These are phyloP conservation scores for Cataglyphis albicans DNA, from an alignment of 2,888 invertebrate genomes.

Conservation along the genomic window DNA sequence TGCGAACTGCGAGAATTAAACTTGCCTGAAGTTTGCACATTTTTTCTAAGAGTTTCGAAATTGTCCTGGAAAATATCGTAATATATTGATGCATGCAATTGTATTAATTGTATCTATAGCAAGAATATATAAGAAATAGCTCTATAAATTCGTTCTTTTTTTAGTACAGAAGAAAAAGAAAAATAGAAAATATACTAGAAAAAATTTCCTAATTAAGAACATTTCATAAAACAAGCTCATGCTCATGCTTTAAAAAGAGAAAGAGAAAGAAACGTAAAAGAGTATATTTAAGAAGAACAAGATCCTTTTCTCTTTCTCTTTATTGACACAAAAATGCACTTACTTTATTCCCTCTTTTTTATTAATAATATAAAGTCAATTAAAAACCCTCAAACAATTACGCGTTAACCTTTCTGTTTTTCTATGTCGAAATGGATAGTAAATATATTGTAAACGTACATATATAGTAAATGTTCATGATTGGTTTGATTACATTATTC, in stretches of 20 bases:
- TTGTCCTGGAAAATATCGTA: not conserved
- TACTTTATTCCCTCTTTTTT: conserved; percentile 33
- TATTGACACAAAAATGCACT: conserved; percentile 41
- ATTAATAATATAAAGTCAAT: conserved; percentile 11
- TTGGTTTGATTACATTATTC: not conserved
- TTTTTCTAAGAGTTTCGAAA: not conserved
- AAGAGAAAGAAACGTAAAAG: conserved; percentile 7
- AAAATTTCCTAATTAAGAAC: conserved; percentile 50
- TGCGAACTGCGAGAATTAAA: not conserved
- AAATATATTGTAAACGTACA: too few relatives aligned
- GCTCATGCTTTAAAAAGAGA: not conserved
- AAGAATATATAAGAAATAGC: not conserved
- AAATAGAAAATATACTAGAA: conserved; percentile 30
- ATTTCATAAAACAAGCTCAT: conserved; percentile 17
- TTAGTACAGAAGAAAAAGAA: not conserved
- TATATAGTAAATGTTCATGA: not conserved
- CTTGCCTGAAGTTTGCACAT: not conserved
- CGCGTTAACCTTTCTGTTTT: conserved; percentile 19
- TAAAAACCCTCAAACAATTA: conserved; percentile 43
- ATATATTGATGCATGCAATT: not conserved
- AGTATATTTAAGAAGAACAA: conserved; percentile 28
- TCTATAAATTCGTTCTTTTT: not conserved
- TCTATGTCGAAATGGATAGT: not conserved
- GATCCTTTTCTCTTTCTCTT: not conserved
- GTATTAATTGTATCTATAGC: not conserved